These are phyloP conservation scores for Luehdorfia chinensis DNA, from an alignment of 1,140 invertebrate genomes.

Conservation along the genomic window DNA sequence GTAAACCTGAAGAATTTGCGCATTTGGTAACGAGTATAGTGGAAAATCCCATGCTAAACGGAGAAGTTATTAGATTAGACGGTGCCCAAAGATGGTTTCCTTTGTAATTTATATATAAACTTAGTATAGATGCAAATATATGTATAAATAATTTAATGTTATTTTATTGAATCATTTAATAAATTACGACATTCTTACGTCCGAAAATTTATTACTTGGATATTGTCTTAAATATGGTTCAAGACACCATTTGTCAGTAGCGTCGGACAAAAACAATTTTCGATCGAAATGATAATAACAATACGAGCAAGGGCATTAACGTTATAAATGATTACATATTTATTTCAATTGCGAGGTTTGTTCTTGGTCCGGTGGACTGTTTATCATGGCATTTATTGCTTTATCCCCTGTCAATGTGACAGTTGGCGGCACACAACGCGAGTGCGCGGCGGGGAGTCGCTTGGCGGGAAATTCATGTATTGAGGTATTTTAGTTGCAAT, in stretches of 20 bases:
- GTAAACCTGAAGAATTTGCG: slow-evolving; percentile 94
- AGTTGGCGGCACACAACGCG: slow-evolving; percentile 34
- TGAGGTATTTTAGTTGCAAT: slow-evolving; percentile 22
- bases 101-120: slow-evolving; percentile 26
- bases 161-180: background rate
- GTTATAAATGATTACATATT: slow-evolving; percentile 41
- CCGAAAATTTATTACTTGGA: no score
- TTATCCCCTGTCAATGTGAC: slow-evolving; percentile 42
- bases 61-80: slow-evolving; percentile 95
- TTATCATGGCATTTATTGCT: slow-evolving; percentile 44
- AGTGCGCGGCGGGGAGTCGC: slow-evolving; percentile 34
- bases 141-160: slow-evolving; percentile 1
- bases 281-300: slow-evolving; percentile 17
- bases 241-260: slow-evolving; percentile 21
- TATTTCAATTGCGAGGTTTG: slow-evolving; percentile 38
- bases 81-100: slow-evolving; percentile 89
- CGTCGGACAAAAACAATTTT: slow-evolving; percentile 15
- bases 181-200: no score
- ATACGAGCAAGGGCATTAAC: slow-evolving; percentile 26
- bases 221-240: no score
- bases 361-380: slow-evolving; percentile 26
- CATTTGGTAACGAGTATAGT: slow-evolving; percentile 92
- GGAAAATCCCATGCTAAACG: slow-evolving; percentile 95
- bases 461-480: slow-evolving; percentile 27
- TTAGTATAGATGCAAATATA: slow-evolving; percentile 12